phyloP scores from a whole-genome alignment of 2,113 vertebrate genomes.

The Ceyx melanurus region DNA sequence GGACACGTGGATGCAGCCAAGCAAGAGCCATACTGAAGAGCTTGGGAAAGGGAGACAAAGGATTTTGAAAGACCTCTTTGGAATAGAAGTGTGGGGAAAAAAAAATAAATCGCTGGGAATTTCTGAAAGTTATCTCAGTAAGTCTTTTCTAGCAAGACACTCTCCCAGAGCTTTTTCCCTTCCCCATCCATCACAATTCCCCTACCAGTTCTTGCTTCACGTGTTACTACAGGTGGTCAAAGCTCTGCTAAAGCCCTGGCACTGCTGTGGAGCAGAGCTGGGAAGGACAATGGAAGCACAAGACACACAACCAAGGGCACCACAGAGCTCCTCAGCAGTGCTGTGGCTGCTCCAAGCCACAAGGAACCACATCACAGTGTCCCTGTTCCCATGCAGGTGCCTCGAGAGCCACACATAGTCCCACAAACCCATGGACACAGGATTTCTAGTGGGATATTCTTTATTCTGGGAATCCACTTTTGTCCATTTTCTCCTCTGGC shows the following conservation, averaged over 20 bases:
- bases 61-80: background rate
- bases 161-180: background rate
- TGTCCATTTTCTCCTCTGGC: background rate
- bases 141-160: background rate
- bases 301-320: background rate
- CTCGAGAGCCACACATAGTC: rapidly evolving
- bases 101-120: background rate
- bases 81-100: background rate
- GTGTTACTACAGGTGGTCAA: background rate
- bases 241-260: background rate
- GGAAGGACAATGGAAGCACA: background rate
- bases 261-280: background rate
- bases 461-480: background rate
- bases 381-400: background rate
- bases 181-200: background rate
- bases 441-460: background rate
- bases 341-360: background rate
- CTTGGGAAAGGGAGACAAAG: background rate
- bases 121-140: background rate
- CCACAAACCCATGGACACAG: background rate
- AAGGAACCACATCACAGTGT: background rate
- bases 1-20: background rate
- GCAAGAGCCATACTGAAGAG: background rate
- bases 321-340: background rate
- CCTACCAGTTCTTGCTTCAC: background rate